Evolutionary conservation across 2,113 vertebrate species (phyloP), one percentile per base, ranked within the genome.

Genomic region (Malurus elegans): DNA sequence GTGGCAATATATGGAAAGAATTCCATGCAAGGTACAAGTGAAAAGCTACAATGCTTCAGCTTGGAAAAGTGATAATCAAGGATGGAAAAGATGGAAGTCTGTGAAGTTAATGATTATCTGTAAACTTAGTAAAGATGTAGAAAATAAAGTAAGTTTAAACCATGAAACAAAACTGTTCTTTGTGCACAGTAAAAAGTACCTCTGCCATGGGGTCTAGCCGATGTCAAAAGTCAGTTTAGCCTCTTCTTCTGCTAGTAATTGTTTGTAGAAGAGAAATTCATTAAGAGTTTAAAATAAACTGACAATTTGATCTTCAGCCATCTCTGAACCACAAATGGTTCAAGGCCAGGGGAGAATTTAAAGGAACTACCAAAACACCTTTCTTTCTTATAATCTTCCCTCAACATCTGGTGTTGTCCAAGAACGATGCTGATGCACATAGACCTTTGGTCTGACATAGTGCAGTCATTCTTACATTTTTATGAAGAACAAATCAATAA

Each of bases 401-500:
- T 64, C 21, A 40, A 82, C 93, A 95, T 79, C 76, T 96, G 87
- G 56, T 87, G 61, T 29, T 84, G 84, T 28, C 95, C 44, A 3
- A 85, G 84, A 83, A 81, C 26, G 65, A 89, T 75, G 71, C 36
- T 24, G 87, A 75, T n/a, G 45, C 40, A 91, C 76, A 47, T 0
- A 78, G 86, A 94, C 76, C 70, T 94, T 96, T 85, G 84, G 80
- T 84, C 87, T 87, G 42, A 78, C 4, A 11, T 31, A 81, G 44
- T 67, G n/a, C 56, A 91, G 48, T 71, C 90, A 54, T 78, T 80
- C 76, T 66, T 89, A 84, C 56, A 54, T 80, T 96, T 94, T 87
- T 92, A 91, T 92, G 90, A 95, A 94, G 78, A 96, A 91, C 70
- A 96, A 96, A 96, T 85, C 92, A 94, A 74, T 92, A 95, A 87